Evolutionary conservation across 1,140 invertebrate genomes (phyloP), one percentile per base, ranked within the genome.

Genomic region (Aphelenchoides fujianensis): DNA sequence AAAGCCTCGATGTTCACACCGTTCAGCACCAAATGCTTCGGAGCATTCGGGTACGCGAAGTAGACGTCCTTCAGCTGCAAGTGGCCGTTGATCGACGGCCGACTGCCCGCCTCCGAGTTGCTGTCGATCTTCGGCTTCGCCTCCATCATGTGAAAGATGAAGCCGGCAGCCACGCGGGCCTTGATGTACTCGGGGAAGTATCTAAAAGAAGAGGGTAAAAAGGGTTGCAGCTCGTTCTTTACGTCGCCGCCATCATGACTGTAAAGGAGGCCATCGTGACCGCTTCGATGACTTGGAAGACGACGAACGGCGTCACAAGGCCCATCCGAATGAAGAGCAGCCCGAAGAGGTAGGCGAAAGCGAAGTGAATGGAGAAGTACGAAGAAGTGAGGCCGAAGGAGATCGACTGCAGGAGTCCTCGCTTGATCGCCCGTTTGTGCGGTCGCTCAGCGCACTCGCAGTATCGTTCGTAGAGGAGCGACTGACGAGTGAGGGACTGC

Each of bases 1-100:
- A 90, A 87, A 9, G 94, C 91, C 57, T 86, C 88, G n/a, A 96
- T 82, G 84, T 88, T 90, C 1, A 95, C 86, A 12, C 89, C 88
- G 77, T 89, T 88, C 1, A 93, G 85, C 74, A 94, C 90, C 86
- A 84, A 69, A 16, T 83, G 74, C 52, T 86, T 79, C 55, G 82
- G 85, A 70, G 85, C 76, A 19, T 85, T 86, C 23, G 86, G 86
- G 75, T 87, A 87, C 5, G 81, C 83, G 74, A 87, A 87, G 23
- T 74, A 70, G 2, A 87, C 83, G 78, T 84, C 79, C 34, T 83
- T 73, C 61, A 87, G 82, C 54, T 84, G 73, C 28, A 87, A 81
- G 32, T 81, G 72, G 36, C 82, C 82, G 32, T 57, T 53, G 31
- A 82, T 76, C 31, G 32, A 67, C 19, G 78, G 37, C 36, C 23